Evolutionary conservation across 2,113 vertebrate species (phyloP), one percentile per base, ranked within the genome.

Genomic region (Aldabrachelys gigantea): DNA sequence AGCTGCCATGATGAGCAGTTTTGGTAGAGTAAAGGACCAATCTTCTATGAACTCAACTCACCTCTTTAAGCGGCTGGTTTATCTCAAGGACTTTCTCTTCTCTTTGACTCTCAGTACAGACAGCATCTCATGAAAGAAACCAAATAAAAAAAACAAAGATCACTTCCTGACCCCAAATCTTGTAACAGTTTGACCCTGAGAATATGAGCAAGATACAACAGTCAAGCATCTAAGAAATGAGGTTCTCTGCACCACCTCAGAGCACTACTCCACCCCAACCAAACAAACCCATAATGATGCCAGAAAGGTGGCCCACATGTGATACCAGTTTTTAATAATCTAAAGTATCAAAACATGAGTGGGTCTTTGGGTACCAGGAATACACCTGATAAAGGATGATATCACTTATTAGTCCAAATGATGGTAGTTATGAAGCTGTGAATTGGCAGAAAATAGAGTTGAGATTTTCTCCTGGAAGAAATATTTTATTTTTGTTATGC

Each of bases 391-490:
- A 91, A 96, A 75, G 89, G 89, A 91, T 88, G 93, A 93, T 94
- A 88, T 85, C 65, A 84, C 85, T 5, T 86, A 95, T 93, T 95
- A 95, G 92, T 94, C 86, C 89, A 94, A 95, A 92, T 95, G 92
- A 97, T 91, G 94, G 52, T 94, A 91, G 91, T 89, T 93, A 85
- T 92, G 57, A 41, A 82, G 56, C 12, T 56, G 91, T 93, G 84
- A 79, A 65, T 91, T 88, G 82, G 25, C 81, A 83, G 79, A 82
- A 96, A 4, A 31, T 17, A 53, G 91, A 92, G 90, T 93, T 41
- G 41, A 93, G 86, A 31, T 82, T 78, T 59, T 19, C 69, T 38
- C 65, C 22, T 57, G 25, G 25, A 2, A 2, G 16, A 17, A n/a
- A 82, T 78, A 79, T 49, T 65, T 53, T 89, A 50, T 72, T 82